These are phyloP conservation scores for Caenorhabditis doughertyi DNA, from an alignment of 2,888 invertebrate species.

Conservation along the genomic window DNA sequence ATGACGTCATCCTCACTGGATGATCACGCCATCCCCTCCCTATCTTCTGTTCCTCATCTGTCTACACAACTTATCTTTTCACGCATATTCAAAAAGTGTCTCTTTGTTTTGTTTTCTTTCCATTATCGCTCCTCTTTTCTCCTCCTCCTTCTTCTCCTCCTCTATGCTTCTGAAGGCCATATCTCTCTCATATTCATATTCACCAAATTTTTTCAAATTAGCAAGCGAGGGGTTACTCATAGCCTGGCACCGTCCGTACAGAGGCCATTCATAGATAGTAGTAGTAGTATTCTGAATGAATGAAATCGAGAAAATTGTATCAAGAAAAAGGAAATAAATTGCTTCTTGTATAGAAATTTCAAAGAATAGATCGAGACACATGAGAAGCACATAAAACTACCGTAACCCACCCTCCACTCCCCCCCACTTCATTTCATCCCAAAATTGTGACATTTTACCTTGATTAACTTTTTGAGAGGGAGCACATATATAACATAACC, in stretches of 20 bases:
- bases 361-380: not conserved
- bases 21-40: too few species aligned
- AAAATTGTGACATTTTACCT: slow-evolving; percentile 52
- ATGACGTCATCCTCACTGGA: too few species aligned
- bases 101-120: too few species aligned
- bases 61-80: too few species aligned
- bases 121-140: too few species aligned
- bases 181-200: not conserved
- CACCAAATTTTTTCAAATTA: not conserved
- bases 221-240: not conserved
- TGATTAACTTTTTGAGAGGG: slow-evolving; percentile 44
- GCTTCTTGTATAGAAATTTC: not conserved
- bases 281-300: too few species aligned
- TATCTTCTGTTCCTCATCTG: too few species aligned
- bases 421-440: not conserved
- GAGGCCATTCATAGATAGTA: too few species aligned
- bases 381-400: slow-evolving; percentile 35
- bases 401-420: slow-evolving; percentile 3
- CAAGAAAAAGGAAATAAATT: not conserved
- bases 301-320: not conserved
- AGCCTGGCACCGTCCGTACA: not conserved
- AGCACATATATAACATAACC: not conserved
- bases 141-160: too few species aligned
- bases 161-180: not conserved
- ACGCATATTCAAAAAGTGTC: too few species aligned